Base-by-base conservation (phyloP, 1,140 invertebrate species). In the Drosophila ohnishii region DNA sequence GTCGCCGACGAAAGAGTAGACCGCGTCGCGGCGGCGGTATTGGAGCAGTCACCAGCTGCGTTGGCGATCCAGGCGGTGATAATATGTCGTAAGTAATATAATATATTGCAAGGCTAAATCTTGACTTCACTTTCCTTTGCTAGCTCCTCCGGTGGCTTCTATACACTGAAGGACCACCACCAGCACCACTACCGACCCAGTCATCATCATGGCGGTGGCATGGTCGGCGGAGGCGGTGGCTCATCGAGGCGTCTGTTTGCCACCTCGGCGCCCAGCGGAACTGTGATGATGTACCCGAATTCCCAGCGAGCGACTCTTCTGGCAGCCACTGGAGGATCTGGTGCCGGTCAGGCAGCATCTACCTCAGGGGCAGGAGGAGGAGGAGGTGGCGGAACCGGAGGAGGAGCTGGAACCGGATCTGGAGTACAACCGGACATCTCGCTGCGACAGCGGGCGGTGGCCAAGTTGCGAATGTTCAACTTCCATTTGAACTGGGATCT, bases 401-500 rank as follows among this genome's bases (percentile, higher is more conserved):
- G 61, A 16, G 57, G 19, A 9, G 19, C 39, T 16, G 73, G 13
- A 30, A 44, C 48, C 4, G 62, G 34, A 39, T 22, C 40, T 32
- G 65, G 48, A 56, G 69, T 42, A n/a, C 53, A 69, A 42, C 89
- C 90, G 72, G 90, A 91, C 67, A 84, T 91, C 39, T 91, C 91
- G 22, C 64, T 92, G 61, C 77, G 91, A 40, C 91, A 92, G 64
- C 90, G 91, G 22, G 91, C 91, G 35, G 91, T 92, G 40, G 91
- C 91, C 39, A 92, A 92, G 74, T 58, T 92, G 63, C 84, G 91
- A 56, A 90, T 92, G 86, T 92, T 92, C 63, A 92, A 92, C 79
- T 92, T 92, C 64, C 91, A 91, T 65, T 74, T 92, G 32, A 92
- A 92, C 66, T 92, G 91, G 91, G 90, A 91, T 82, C 80, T 91